A percentile compares a stretch with the other conserved stretches of the same genome.
These are phyloP conservation scores for Papilio elwesi DNA, from an alignment of 2,888 invertebrate species.

Conservation along the genomic window DNA sequence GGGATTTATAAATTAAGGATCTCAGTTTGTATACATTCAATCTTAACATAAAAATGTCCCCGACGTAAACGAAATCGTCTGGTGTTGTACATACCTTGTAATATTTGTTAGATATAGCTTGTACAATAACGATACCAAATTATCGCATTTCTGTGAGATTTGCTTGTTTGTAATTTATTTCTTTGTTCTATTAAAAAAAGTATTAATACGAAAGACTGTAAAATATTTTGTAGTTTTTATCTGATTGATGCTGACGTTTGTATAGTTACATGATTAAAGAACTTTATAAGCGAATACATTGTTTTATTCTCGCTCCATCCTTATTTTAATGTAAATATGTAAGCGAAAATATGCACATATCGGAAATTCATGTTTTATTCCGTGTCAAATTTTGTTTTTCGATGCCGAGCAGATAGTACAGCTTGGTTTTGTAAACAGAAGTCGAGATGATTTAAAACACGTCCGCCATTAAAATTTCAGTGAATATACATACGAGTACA, in stretches of 20 bases:
- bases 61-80: slow-evolving; percentile 66
- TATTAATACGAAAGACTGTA: slow-evolving; percentile 84
- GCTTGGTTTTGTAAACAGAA: slow-evolving; percentile 73
- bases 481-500: slow-evolving; percentile 53
- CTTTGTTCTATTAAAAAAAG: slow-evolving; percentile 75
- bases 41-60: slow-evolving; percentile 61
- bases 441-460: slow-evolving; percentile 69
- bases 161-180: slow-evolving; percentile 75
- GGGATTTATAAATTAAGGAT: slow-evolving; percentile 60
- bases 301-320: slow-evolving; percentile 45
- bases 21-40: slow-evolving; percentile 72
- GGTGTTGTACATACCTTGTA: slow-evolving; percentile 72
- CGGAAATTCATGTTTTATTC: slow-evolving; percentile 69
- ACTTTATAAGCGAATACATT: slow-evolving; percentile 71
- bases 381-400: slow-evolving; percentile 74
- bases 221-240: slow-evolving; percentile 80
- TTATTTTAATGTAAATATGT: slow-evolving; percentile 34
- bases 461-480: slow-evolving; percentile 61
- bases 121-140: slow-evolving; percentile 84
- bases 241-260: slow-evolving; percentile 78
- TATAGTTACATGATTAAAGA: slow-evolving; percentile 81
- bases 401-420: slow-evolving; percentile 66
- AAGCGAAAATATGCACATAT: slow-evolving; percentile 55
- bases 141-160: slow-evolving; percentile 77
- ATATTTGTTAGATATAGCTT: slow-evolving; percentile 73